These are phyloP conservation scores for Homalodisca vitripennis DNA, from an alignment of 1,140 invertebrate species.

Conservation along the genomic window DNA sequence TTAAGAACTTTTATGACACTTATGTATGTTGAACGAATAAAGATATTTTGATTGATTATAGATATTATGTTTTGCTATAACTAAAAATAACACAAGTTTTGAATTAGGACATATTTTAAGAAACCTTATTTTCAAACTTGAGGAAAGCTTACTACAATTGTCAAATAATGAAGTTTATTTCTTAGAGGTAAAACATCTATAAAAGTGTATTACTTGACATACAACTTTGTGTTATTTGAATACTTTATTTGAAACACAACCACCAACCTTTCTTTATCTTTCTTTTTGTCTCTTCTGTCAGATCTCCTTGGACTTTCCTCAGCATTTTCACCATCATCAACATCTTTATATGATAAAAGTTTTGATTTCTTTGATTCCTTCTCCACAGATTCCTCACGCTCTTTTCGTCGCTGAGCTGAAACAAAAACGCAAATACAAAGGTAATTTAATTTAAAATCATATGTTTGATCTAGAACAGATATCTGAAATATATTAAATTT, in stretches of 20 bases:
- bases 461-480: neutral
- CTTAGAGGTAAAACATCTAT: neutral
- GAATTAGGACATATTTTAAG: neutral
- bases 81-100: no score
- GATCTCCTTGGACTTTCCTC: conserved; percentile 42
- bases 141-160: neutral
- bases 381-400: conserved; percentile 59
- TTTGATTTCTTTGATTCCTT: conserved; percentile 46
- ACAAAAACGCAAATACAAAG: no score
- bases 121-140: neutral
- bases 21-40: no score
- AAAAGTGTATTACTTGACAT: neutral
- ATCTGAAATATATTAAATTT: neutral
- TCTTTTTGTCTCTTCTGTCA: conserved; percentile 34
- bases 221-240: neutral
- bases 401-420: conserved; percentile 61
- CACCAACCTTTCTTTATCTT: conserved; percentile 39
- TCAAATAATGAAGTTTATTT: neutral
- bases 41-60: no score
- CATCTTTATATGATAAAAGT: conserved; percentile 63
- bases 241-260: neutral
- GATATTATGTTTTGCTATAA: no score
- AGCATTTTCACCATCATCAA: conserved; percentile 54
- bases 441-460: no score
- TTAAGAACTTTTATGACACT: no score